phyloP scores from a whole-genome alignment of 2,797 vertebrate species.

The Crenuchus spilurus region DNA sequence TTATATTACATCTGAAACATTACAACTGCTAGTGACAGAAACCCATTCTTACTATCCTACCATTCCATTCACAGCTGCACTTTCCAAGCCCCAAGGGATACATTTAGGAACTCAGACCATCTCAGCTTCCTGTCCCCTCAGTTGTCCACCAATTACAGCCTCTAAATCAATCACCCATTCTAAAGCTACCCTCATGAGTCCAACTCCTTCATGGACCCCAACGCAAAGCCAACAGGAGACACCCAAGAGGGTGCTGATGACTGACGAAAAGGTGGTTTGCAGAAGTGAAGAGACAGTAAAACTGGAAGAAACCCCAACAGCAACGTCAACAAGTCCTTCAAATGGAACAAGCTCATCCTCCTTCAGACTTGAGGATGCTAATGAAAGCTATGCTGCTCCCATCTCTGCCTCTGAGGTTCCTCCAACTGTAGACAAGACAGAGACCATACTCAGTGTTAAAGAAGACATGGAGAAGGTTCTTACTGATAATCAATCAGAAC shows the following conservation, averaged over 20 bases:
- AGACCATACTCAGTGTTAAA: slow-evolving; percentile 17
- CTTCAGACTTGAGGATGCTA: slow-evolving; percentile 64
- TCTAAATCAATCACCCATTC: slow-evolving; percentile 33
- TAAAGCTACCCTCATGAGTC: slow-evolving; percentile 24
- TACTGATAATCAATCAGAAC: slow-evolving; percentile 14
- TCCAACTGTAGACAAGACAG: slow-evolving; percentile 4
- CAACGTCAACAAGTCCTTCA: slow-evolving; percentile 62
- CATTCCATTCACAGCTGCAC: slow-evolving; percentile 67
- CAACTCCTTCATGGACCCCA: slow-evolving; percentile 37
- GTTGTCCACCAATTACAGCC: slow-evolving; percentile 48
- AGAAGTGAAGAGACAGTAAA: slow-evolving; percentile 30
- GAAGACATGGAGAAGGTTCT: slow-evolving; percentile 28
- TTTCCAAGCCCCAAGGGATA: slow-evolving; percentile 57
- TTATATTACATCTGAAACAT: not conserved
- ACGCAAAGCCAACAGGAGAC: slow-evolving; percentile 42
- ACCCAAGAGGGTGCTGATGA: slow-evolving; percentile 16
- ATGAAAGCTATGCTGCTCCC: slow-evolving; percentile 63
- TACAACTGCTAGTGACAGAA: not conserved
- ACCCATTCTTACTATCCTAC: slow-evolving; percentile 57
- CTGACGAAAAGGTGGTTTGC: slow-evolving; percentile 16
- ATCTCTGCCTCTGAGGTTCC: slow-evolving; percentile 55
- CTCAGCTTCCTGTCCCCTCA: slow-evolving; percentile 48
- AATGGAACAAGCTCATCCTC: slow-evolving; percentile 51
- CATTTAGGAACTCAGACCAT: slow-evolving; percentile 56
- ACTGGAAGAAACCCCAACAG: slow-evolving; percentile 26